Conservation (phyloP, 2,113 vertebrate genomes). For the Lepus europaeus region DNA sequence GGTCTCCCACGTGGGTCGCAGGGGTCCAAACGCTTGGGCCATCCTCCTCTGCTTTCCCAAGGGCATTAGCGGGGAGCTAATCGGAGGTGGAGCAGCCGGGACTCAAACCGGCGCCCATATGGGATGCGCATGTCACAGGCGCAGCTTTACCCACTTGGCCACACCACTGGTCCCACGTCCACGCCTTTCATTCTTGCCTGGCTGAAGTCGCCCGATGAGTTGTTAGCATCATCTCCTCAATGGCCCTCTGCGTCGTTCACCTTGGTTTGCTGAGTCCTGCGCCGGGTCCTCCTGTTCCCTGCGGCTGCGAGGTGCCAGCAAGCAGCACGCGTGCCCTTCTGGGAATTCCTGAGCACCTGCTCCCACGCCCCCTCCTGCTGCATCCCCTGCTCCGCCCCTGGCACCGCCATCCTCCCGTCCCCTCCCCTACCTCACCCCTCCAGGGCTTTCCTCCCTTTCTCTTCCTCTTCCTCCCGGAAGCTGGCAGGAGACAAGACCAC, state of each 20-base stretch:
- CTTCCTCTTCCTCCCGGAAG: background rate
- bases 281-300: background rate
- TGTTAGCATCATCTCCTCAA: fast-evolving
- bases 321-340: no score
- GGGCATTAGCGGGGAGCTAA: no score
- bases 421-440: background rate
- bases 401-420: background rate
- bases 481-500: background rate
- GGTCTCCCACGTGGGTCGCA: no score
- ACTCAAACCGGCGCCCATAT: no score
- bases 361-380: background rate
- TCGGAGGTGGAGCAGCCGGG: no score
- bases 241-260: background rate
- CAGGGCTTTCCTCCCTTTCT: background rate
- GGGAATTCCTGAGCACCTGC: background rate
- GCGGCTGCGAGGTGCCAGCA: background rate
- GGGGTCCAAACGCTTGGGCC: no score
- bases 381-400: no score
- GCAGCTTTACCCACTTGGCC: no score
- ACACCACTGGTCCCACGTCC: no score
- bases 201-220: fast-evolving
- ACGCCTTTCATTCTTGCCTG: no score
- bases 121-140: no score
- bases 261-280: background rate
- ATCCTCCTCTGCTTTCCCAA: no score